Percentiles rank a stretch among this genome's conserved stretches.
These are phyloP conservation scores for Thymallus thymallus DNA, from an alignment of 2,113 vertebrate species.

Conservation along the genomic window DNA sequence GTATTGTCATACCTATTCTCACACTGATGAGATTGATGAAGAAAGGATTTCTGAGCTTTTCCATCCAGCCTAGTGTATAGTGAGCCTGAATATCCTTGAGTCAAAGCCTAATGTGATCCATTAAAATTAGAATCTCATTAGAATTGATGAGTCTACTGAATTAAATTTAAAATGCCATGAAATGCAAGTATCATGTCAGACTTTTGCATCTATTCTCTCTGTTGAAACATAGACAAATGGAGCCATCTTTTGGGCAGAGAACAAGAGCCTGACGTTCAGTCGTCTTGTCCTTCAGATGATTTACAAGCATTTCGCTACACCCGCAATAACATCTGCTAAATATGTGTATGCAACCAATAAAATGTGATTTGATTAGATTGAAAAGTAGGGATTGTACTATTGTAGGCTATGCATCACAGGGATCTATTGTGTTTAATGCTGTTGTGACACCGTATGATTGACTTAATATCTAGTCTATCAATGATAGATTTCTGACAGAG, in stretches of 20 bases:
- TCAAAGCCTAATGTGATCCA: background rate
- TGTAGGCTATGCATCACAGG: background rate
- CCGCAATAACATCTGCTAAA: no score
- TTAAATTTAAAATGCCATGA: background rate
- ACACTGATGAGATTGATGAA: background rate
- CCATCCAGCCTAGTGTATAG: background rate
- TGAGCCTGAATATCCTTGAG: background rate
- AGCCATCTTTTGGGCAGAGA: background rate
- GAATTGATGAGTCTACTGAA: background rate
- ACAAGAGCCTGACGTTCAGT: background rate
- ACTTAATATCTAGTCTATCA: no score
- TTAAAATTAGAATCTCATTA: constrained; percentile 11
- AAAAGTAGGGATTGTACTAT: background rate
- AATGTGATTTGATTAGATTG: background rate
- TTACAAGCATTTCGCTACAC: no score
- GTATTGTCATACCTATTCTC: background rate
- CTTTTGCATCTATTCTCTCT: background rate
- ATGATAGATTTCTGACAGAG: no score
- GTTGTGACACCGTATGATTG: no score
- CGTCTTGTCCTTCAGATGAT: background rate
- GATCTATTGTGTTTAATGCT: no score
- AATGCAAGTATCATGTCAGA: background rate
- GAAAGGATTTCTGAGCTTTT: background rate
- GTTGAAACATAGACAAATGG: background rate
- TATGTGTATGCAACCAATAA: no score